Evolutionary conservation across 2,797 vertebrate genomes (phyloP).

Genomic region (Benthosema pterotum): DNA sequence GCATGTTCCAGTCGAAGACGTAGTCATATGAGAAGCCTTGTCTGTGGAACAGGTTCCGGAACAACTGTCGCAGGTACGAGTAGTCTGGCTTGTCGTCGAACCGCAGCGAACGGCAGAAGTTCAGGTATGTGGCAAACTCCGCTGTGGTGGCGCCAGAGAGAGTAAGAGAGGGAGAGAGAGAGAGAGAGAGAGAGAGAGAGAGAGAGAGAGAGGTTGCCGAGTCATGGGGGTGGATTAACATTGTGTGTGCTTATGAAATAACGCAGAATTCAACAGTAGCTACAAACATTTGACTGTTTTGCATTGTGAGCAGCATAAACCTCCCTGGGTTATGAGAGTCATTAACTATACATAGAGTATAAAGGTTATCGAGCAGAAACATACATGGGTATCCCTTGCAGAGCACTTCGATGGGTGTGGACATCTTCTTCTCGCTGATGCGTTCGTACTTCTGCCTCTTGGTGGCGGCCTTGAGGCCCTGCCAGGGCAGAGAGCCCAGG

Average conservation of each 20-base stretch:
- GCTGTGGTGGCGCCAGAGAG: conserved; percentile 69
- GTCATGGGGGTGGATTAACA: too few species aligned
- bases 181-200: background rate
- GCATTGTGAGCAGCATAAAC: too few species aligned
- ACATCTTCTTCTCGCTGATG: conserved; percentile 99
- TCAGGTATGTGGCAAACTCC: conserved; percentile 97
- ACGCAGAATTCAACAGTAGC: too few species aligned
- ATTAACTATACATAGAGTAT: too few species aligned
- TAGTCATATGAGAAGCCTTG: conserved; percentile 98
- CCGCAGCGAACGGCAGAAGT: conserved; percentile 95
- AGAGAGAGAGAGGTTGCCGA: too few species aligned
- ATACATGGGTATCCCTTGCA: conserved; percentile 87
- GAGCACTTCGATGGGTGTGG: conserved; percentile 94
- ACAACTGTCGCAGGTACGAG: conserved; percentile 94
- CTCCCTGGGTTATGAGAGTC: too few species aligned
- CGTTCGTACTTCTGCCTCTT: conserved; percentile 97
- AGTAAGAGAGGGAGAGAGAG: accelerated
- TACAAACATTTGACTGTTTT: too few species aligned
- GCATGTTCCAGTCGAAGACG: conserved; percentile 99
- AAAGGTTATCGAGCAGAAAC: conserved; percentile 29
- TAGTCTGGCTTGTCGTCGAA: conserved; percentile 99
- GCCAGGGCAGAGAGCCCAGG: conserved; percentile 95
- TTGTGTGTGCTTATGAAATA: too few species aligned
- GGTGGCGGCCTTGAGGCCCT: conserved; percentile 95
- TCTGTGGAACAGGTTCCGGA: conserved; percentile 95